phyloP scores from a whole-genome alignment of 2,797 vertebrate genomes.

The Halcyon chelicuti region DNA sequence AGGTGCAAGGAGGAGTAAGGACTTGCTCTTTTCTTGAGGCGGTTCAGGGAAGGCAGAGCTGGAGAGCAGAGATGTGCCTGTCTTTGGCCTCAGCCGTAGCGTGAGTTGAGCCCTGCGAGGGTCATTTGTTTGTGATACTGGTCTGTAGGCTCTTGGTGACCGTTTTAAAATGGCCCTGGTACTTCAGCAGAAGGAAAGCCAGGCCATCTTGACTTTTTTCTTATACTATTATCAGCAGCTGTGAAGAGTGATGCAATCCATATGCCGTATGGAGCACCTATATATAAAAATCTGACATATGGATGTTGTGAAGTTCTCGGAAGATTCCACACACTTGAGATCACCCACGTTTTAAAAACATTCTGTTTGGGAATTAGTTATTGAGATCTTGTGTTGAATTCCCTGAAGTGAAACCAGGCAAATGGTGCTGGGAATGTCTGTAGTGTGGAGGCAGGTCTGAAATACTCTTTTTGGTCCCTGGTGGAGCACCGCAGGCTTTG shows the following conservation, averaged over 20 bases:
- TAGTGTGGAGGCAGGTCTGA: neutral
- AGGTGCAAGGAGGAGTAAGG: neutral
- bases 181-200: neutral
- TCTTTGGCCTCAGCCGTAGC: neutral
- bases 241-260: conserved; percentile 54
- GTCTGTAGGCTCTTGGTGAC: neutral
- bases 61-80: neutral
- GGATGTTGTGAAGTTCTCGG: conserved; percentile 49
- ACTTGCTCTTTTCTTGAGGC: accelerated
- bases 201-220: neutral
- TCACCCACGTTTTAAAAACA: conserved; percentile 54
- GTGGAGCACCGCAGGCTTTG: neutral
- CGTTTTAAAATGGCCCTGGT: neutral
- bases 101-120: neutral
- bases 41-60: neutral
- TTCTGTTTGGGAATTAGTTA: conserved; percentile 51
- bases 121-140: neutral
- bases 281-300: conserved; percentile 59
- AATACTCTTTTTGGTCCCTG: neutral
- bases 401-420: neutral
- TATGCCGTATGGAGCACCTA: conserved; percentile 50
- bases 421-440: neutral
- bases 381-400: conserved; percentile 32
- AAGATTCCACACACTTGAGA: conserved; percentile 54
- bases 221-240: conserved; percentile 63